These are phyloP conservation scores for Coleophora deauratella DNA, from an alignment of 2,888 invertebrate genomes.

Conservation along the genomic window DNA sequence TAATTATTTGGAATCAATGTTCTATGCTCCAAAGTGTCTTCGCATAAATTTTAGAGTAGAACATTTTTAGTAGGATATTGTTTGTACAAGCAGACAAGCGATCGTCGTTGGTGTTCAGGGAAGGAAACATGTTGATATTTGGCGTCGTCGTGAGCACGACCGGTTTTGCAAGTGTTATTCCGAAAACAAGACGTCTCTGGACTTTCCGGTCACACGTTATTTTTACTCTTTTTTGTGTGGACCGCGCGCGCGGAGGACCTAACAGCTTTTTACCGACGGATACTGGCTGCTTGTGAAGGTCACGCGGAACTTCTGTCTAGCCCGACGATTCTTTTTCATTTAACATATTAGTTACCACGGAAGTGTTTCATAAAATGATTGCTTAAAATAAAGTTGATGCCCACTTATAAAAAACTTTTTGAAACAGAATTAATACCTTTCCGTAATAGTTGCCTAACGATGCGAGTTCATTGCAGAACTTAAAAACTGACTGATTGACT, in stretches of 20 bases:
- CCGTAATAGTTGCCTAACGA: too few relatives aligned
- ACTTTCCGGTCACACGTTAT: conserved; percentile 56
- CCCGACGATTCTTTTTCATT: conserved; percentile 35
- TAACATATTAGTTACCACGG: conserved; percentile 37
- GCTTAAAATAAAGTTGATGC: too few relatives aligned
- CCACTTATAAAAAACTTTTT: too few relatives aligned
- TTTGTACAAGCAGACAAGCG: too few relatives aligned
- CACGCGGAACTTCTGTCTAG: conserved; percentile 53
- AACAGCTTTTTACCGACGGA: conserved; percentile 51
- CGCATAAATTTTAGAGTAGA: too few relatives aligned
- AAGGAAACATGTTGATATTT: conserved; percentile 71
- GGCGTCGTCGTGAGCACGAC: conserved; percentile 47
- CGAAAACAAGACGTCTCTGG: conserved; percentile 65
- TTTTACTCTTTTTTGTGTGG: conserved; percentile 29
- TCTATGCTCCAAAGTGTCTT: too few relatives aligned
- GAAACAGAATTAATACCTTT: too few relatives aligned
- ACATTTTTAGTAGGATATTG: too few relatives aligned
- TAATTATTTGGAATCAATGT: too few relatives aligned
- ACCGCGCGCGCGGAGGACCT: conserved; percentile 29
- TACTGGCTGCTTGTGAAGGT: conserved; percentile 41
- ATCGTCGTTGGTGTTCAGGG: conserved; percentile 31
- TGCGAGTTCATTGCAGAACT: too few relatives aligned
- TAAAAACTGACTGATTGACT: too few relatives aligned
- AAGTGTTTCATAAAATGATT: conserved; percentile 22
- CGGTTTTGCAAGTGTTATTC: conserved; percentile 72